Evolutionary conservation across 2,888 invertebrate species (phyloP), one percentile per base, ranked within the genome.

Genomic region (Zygaena filipendulae): DNA sequence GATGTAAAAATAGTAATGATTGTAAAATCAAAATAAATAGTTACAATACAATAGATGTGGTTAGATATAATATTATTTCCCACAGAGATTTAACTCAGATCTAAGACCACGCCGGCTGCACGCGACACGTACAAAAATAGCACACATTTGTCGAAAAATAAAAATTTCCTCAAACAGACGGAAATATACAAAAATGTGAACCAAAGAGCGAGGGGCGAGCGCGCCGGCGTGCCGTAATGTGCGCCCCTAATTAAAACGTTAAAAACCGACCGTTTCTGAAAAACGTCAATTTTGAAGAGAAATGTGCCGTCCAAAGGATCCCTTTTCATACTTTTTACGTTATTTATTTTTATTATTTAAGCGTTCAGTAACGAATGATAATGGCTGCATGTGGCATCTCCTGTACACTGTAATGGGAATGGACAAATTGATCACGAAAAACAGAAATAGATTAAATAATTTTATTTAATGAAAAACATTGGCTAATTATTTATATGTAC

Each of bases 221-320:
- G 72, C 64, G 72, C 63, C 62, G 69, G 71, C 74, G 70, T 60
- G 68, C 68, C 69, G 74, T 79, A 79, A 79, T 79, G 75, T 63
- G 74, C 74, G 75, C 75, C 77, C 75, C 79, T 79, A 77, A 79
- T 79, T 77, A 77, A 79, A 77, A 77, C 69, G 77, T 77, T 79
- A 77, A 79, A 77, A 79, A 79, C 72, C 72, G 56, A 68, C 74
- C 61, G 71, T 59, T 75, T 67, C 70, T 66, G 71, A 74, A 79
- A 75, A 74, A 74, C 68, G 77, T 72, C 77, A 77, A 72, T 77
- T 79, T 62, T 62, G 68, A 75, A 75, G 74, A 77, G 72, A 75
- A 72, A 79, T 75, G 74, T 74, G 66, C 70, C 77, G 68, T 70
- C 64, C 66, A 61, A 59, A 58, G 56, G 58, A 71, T 71, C 66